A percentile compares a stretch with the other conserved stretches of the same genome.
phyloP scores from a whole-genome alignment of 2,888 invertebrate species.

The Drosophila sordidapex region DNA sequence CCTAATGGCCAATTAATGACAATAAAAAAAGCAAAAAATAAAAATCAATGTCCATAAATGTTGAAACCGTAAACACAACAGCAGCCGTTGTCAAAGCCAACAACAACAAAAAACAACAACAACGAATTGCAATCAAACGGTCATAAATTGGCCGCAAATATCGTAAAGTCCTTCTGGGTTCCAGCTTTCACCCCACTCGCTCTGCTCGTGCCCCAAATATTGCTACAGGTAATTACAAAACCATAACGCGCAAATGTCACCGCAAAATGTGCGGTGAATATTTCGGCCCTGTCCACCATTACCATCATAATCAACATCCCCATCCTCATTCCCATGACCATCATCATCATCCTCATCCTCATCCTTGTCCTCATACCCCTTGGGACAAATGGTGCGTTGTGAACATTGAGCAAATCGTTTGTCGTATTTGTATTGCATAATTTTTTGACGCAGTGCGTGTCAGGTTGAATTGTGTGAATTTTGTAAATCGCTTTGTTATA shows the following conservation, averaged over 20 bases:
- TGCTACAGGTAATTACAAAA: slow-evolving; percentile 73
- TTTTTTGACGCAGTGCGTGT: slow-evolving; percentile 55
- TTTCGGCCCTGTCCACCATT: slow-evolving; percentile 28
- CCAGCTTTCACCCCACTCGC: slow-evolving; percentile 1
- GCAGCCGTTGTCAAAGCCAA: slow-evolving; percentile 13
- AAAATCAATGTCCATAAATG: slow-evolving; percentile 42
- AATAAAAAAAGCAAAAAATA: slow-evolving; percentile 22
- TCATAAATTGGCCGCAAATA: slow-evolving; percentile 57
- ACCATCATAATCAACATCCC: slow-evolving; percentile 16
- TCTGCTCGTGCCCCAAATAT: slow-evolving; percentile 13
- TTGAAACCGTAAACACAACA: slow-evolving; percentile 54
- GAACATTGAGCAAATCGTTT: slow-evolving; percentile 54
- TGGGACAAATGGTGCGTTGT: slow-evolving; percentile 47
- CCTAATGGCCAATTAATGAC: slow-evolving; percentile 63
- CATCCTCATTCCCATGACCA: slow-evolving; percentile 4
- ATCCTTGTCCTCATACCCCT: slow-evolving; percentile 11
- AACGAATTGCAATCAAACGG: slow-evolving; percentile 58
- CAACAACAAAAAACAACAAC: not conserved
- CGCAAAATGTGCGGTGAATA: slow-evolving; percentile 68
- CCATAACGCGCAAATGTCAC: slow-evolving; percentile 75
- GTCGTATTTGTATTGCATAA: slow-evolving; percentile 60
- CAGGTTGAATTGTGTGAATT: slow-evolving; percentile 48
- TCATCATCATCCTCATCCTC: slow-evolving; percentile 2
- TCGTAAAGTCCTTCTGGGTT: slow-evolving; percentile 35
- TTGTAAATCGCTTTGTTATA: slow-evolving; percentile 47